Base-by-base conservation (phyloP, 1,140 invertebrate species). In the Neodiprion virginianus region DNA sequence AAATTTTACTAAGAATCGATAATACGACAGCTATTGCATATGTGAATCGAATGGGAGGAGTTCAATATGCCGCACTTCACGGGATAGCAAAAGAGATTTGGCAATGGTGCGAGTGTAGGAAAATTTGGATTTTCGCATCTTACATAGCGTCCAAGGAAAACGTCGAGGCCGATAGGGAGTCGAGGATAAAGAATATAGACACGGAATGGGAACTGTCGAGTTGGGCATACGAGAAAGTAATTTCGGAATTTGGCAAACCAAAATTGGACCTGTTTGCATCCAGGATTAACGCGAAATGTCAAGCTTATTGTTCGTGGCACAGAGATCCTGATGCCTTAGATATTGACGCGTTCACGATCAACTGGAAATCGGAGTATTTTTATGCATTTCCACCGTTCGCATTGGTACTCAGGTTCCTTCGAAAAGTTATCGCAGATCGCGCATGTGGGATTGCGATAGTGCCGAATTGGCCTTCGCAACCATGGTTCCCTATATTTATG, bases 1-100 rank as follows among this genome's bases (percentile, higher is more conserved):
- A 79, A 9, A 84, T 87, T 69, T 75, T 87, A 71, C 40, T 86
- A 10, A 71, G 84, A 7, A 50, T 82, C 0, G 86, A 88, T 67
- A 86, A 87, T 48, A 87, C 80, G 0, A 88, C 84, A 8, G 82
- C 85, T 0, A 80, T 86, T 14, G 79, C 82, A 11, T 83, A 85
- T 65, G 77, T 86, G 11, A 86, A 87, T 72, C 70, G 79, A 23
- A 81, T 83, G 79, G 83, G 83, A 1, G 81, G 84, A 2, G 76
- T 85, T 49, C 82, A 81, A 74, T 84, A 75, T 67, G 79, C 80
- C 0, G 76, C 81, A 50, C 72, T 86, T 28, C 79, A 79, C 72
- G 10, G 72, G 8, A 47, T 85, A 21, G 68, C 81, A n/a, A 71
- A 76, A 69, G 11, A 72, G 3, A 82, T 86, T 8, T 83, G 78